A percentile compares a stretch with the other conserved stretches of the same genome.
phyloP scores from a whole-genome alignment of 2,797 vertebrate species.

The Hemibagrus guttatus region DNA sequence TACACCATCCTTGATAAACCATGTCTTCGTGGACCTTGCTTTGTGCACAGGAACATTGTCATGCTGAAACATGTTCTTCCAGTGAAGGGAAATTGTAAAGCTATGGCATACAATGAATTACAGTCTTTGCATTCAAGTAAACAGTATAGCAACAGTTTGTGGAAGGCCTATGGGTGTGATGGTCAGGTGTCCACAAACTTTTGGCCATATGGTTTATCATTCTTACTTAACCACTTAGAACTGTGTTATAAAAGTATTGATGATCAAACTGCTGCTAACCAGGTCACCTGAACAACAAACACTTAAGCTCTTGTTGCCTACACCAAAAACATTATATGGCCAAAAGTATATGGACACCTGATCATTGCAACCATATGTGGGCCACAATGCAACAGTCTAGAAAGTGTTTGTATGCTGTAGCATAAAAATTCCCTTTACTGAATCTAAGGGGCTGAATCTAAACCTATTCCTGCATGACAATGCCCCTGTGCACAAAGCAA shows the following conservation, averaged over 20 bases:
- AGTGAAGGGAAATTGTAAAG: not conserved
- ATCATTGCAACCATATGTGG: not conserved
- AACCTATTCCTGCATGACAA: not conserved
- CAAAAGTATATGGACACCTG: not conserved
- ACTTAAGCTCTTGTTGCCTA: too few relatives aligned
- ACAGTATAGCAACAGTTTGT: not conserved
- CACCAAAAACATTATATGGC: not conserved
- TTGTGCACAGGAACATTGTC: not conserved
- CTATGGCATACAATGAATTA: not conserved
- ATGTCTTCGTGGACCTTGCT: not conserved
- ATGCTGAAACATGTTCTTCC: not conserved
- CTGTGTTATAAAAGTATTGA: not conserved
- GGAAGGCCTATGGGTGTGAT: not conserved
- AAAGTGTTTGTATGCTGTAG: not conserved
- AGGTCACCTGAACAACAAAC: not conserved
- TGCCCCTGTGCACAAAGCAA: not conserved
- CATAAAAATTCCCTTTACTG: not conserved
- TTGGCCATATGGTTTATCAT: not conserved
- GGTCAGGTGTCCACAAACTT: constrained; percentile 2
- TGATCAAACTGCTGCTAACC: not conserved
- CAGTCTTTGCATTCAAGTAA: not conserved
- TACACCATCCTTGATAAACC: not conserved
- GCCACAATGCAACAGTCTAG: not conserved
- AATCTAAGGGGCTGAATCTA: not conserved
- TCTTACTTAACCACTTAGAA: not conserved